Evolutionary conservation across 2,113 vertebrate species (phyloP).

Genomic region (Hyperopisus bebe): DNA sequence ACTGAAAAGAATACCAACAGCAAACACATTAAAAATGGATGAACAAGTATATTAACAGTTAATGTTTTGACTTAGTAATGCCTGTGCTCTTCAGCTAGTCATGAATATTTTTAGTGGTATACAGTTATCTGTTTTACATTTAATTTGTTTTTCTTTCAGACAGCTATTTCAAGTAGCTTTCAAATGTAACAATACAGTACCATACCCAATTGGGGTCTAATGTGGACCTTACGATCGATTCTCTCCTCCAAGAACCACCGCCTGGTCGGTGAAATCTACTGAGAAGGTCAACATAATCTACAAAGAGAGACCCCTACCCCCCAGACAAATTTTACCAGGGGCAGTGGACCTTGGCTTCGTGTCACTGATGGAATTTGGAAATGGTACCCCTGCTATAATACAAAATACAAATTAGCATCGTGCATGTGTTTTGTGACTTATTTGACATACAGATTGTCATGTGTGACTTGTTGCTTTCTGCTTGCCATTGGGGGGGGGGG

Average conservation of each 20-base stretch:
- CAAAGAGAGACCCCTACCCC: background rate
- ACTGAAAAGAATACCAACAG: slow-evolving; percentile 4
- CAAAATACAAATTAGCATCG: background rate
- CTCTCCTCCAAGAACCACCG: background rate
- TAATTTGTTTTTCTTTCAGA: background rate
- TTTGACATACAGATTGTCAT: background rate
- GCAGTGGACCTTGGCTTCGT: background rate
- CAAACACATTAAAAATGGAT: background rate
- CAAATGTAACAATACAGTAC: background rate
- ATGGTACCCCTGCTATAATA: background rate
- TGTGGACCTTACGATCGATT: background rate
- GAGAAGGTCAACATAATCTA: background rate
- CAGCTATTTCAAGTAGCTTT: background rate
- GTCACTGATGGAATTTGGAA: background rate
- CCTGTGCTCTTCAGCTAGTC: background rate
- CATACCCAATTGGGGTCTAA: background rate
- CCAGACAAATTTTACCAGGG: background rate
- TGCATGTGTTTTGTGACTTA: background rate
- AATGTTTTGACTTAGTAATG: background rate
- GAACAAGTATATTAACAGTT: background rate
- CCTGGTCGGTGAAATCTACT: background rate
- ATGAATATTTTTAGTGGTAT: background rate
- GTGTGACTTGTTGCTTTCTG: background rate
- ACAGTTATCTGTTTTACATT: background rate
- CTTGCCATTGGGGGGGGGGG: too few relatives aligned